A percentile compares a stretch with the other conserved stretches of the same genome.
Conservation (phyloP, 23 tunicate species). For the Oikopleura dioica region DNA sequence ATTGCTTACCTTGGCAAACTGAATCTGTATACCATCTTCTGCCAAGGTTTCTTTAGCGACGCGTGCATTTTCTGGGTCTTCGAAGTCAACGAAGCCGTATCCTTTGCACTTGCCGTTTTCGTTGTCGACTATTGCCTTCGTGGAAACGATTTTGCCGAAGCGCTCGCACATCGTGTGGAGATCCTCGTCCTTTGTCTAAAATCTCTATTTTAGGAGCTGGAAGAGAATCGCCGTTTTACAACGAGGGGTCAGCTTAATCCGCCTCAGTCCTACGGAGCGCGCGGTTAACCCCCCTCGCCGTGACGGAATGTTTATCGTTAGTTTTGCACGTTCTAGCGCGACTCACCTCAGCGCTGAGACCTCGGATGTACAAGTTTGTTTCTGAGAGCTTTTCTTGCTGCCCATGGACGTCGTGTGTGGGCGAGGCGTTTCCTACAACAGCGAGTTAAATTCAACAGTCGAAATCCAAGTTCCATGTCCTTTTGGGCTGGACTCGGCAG, state of each 20-base stretch:
- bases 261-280: no score
- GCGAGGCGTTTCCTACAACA: constrained; percentile 13
- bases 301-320: no score
- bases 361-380: constrained; percentile 92
- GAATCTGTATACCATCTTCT: constrained; percentile 53
- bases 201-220: no score
- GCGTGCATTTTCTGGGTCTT: constrained; percentile 47
- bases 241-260: no score
- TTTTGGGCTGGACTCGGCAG: no score
- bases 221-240: no score
- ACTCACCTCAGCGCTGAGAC: constrained; percentile 28
- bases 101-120: constrained; percentile 87
- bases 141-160: constrained; percentile 89
- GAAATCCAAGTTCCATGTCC: no score
- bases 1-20: constrained; percentile 87
- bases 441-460: no score
- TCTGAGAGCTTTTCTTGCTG: constrained; percentile 47
- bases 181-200: not conserved
- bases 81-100: constrained; percentile 98
- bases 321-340: no score
- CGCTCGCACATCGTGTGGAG: constrained; percentile 17
- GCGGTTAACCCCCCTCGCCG: no score
- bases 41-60: constrained; percentile 43
- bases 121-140: constrained; percentile 91
- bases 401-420: not conserved